phyloP scores from a whole-genome alignment of 2,113 vertebrate species.

The Gopherus flavomarginatus region DNA sequence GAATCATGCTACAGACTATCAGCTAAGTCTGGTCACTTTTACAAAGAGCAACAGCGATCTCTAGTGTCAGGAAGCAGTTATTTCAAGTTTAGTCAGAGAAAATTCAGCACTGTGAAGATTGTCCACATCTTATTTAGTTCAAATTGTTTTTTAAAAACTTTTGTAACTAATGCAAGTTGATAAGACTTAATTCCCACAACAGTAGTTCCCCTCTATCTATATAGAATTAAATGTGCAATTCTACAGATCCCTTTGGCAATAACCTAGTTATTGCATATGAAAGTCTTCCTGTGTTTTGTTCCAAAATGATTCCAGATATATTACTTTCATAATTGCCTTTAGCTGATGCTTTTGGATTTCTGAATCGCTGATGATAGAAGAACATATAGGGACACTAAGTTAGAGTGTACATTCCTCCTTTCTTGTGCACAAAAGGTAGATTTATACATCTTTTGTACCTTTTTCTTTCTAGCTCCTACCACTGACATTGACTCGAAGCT shows the following conservation, averaged over 20 bases:
- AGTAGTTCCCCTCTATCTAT: not conserved
- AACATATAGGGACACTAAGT: not conserved
- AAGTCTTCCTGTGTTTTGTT: not conserved
- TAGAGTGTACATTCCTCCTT: not conserved
- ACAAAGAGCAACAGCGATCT: constrained; percentile 76
- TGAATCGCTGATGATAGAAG: not conserved
- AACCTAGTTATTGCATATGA: not conserved
- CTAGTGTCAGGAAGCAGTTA: constrained; percentile 73
- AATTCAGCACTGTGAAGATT: not conserved
- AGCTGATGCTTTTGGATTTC: not conserved
- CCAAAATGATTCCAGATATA: not conserved
- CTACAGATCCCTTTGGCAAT: not conserved
- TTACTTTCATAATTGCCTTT: constrained; percentile 1
- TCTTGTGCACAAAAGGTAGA: rapidly evolving
- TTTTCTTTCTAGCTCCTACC: not conserved
- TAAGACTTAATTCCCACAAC: not conserved
- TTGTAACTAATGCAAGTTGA: not conserved
- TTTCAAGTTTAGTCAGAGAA: constrained; percentile 37
- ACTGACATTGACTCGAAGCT: not conserved
- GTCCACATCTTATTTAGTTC: not conserved
- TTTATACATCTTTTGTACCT: not conserved
- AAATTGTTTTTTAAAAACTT: rapidly evolving
- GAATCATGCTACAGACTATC: rapidly evolving
- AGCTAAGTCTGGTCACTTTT: not conserved
- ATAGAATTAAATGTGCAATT: not conserved